Percentiles rank a stretch among this genome's conserved stretches.
Conservation (phyloP, 1,140 invertebrate species). For the Philotrypesis tridentata region DNA sequence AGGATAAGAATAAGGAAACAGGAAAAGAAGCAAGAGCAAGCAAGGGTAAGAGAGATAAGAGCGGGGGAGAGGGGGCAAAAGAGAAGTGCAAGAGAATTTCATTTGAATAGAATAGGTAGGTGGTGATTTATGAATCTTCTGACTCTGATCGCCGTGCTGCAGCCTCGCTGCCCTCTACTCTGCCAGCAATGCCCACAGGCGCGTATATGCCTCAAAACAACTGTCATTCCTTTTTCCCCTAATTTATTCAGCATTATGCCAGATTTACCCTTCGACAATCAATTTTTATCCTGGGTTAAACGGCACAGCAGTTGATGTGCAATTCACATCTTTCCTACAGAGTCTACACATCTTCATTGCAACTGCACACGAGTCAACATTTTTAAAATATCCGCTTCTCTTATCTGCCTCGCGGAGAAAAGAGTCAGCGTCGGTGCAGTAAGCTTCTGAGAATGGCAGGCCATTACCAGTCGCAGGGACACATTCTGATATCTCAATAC, state of each 20-base stretch:
- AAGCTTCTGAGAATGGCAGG: conserved; percentile 69
- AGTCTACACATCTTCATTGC: background rate
- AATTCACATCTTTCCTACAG: no score
- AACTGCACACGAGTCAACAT: background rate
- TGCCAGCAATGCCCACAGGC: no score
- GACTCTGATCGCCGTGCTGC: conserved; percentile 57
- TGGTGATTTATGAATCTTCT: conserved; percentile 68
- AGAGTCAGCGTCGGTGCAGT: background rate
- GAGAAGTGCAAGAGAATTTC: conserved; percentile 57
- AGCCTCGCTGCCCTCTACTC: conserved; percentile 59
- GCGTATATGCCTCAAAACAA: no score
- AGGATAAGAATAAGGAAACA: conserved; percentile 48
- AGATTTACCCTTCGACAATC: background rate
- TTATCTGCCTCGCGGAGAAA: background rate
- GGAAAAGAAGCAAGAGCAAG: conserved; percentile 7
- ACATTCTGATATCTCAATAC: conserved; percentile 74
- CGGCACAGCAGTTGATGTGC: no score
- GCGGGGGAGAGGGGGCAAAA: conserved; percentile 47
- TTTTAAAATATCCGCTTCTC: background rate
- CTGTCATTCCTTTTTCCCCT: background rate
- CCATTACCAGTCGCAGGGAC: conserved; percentile 68
- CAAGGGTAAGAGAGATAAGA: conserved; percentile 53
- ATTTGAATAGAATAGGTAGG: conserved; percentile 72
- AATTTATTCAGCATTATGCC: background rate
- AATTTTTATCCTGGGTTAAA: no score